Evolutionary conservation across 2,797 vertebrate species (phyloP).

Genomic region (Basileuterus tristriatus): DNA sequence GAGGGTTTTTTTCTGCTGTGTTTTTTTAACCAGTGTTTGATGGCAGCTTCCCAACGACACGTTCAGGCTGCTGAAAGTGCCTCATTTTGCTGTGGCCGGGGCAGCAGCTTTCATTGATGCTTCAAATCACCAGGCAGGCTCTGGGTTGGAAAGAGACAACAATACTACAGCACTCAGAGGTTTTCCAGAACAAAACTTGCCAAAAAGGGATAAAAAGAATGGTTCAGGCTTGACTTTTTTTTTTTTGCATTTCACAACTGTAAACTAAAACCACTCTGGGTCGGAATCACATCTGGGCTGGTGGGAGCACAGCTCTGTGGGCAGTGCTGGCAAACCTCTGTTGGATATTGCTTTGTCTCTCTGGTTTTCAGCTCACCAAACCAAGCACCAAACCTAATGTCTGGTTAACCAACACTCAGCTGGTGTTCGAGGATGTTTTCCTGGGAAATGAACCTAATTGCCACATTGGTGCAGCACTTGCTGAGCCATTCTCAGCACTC

Average conservation of each 20-base stretch:
- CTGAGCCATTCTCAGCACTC: not conserved
- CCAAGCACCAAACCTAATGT: not conserved
- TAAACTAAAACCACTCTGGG: not conserved
- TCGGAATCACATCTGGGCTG: not conserved
- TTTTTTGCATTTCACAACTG: not conserved
- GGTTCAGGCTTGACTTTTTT: not conserved
- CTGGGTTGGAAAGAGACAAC: slow-evolving; percentile 21
- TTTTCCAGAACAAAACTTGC: not conserved
- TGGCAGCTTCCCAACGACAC: slow-evolving; percentile 39
- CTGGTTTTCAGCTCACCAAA: not conserved
- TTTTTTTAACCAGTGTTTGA: not conserved
- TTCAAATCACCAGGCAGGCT: slow-evolving; percentile 9
- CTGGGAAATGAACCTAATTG: not conserved
- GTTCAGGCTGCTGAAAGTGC: slow-evolving; percentile 15
- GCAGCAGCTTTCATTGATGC: slow-evolving; percentile 41
- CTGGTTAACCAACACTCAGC: not conserved
- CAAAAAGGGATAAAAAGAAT: not conserved
- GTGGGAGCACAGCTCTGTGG: not conserved
- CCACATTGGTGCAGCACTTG: accelerated
- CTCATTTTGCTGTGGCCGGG: slow-evolving; percentile 24
- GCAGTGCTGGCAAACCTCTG: not conserved
- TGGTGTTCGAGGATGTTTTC: not conserved
- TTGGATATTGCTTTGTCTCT: not conserved
- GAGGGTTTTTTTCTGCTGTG: not conserved
- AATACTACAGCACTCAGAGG: not conserved